These are phyloP conservation scores for Sminthurides bifidus DNA, from an alignment of 1,140 invertebrate species.

Conservation along the genomic window DNA sequence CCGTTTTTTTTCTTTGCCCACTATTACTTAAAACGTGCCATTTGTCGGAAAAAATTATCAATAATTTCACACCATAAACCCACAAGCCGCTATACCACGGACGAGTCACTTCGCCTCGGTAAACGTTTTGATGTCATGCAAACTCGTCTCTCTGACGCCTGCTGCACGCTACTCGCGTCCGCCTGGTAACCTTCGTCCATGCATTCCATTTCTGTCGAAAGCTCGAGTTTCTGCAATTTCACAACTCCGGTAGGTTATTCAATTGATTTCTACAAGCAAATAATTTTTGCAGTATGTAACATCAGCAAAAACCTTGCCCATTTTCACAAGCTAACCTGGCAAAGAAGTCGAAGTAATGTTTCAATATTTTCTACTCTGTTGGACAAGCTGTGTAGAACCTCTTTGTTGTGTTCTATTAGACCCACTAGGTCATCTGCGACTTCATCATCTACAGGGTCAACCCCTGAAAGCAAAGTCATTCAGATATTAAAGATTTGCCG, in stretches of 20 bases:
- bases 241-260: neutral
- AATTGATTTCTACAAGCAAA: neutral
- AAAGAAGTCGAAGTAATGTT: conserved; percentile 28
- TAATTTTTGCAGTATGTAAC: neutral
- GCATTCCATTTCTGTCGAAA: neutral
- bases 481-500: neutral
- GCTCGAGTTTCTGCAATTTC: neutral
- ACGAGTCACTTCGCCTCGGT: neutral
- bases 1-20: too few species aligned
- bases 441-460: conserved; percentile 18
- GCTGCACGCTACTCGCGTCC: neutral
- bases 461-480: too few species aligned
- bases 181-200: neutral
- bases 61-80: too few species aligned
- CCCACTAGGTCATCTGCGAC: conserved; percentile 22
- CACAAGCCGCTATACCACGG: neutral
- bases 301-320: neutral
- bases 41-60: too few species aligned
- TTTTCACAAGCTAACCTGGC: conserved; percentile 26
- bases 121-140: neutral
- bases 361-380: conserved; percentile 31
- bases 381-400: conserved; percentile 16
- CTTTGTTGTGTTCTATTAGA: conserved; percentile 24
- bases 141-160: neutral
- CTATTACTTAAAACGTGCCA: too few species aligned